phyloP scores from a whole-genome alignment of 1,140 invertebrate species.

The Drosophila serrata region DNA sequence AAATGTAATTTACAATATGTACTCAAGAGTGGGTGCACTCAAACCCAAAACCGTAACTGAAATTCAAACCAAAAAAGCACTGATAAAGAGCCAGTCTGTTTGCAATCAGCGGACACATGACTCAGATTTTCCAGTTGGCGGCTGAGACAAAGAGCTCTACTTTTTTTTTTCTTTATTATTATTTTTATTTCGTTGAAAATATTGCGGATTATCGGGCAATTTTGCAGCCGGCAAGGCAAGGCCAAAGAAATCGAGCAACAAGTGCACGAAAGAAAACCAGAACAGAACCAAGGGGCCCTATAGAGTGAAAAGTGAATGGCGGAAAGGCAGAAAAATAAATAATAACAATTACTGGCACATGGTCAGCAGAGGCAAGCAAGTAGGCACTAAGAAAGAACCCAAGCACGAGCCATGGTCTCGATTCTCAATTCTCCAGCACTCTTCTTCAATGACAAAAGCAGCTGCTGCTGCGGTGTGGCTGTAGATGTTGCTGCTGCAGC shows the following conservation, averaged over 20 bases:
- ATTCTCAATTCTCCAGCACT: conserved; percentile 45
- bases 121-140: conserved; percentile 25
- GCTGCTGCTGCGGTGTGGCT: conserved; percentile 5
- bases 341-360: conserved; percentile 62
- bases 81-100: conserved; percentile 24
- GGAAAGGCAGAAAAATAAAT: conserved; percentile 20
- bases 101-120: conserved; percentile 17
- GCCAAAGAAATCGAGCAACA: conserved; percentile 66
- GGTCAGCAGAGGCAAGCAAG: conserved; percentile 41
- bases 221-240: conserved; percentile 42
- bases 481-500: conserved; percentile 41
- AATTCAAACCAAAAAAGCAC: conserved; percentile 1
- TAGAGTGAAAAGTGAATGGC: conserved; percentile 34
- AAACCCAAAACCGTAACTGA: not conserved
- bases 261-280: conserved; percentile 50
- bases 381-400: conserved; percentile 42
- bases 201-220: conserved; percentile 44
- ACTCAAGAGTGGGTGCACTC: not conserved
- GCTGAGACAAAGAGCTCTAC: conserved; percentile 31
- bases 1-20: not conserved
- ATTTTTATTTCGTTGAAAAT: conserved; percentile 7
- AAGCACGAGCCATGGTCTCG: conserved; percentile 56
- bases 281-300: conserved; percentile 16
- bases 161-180: conserved; percentile 6
- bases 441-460: conserved; percentile 58